Evolutionary conservation across 2,888 invertebrate species (phyloP), one percentile per base, ranked within the genome.

Genomic region (Eristalis pertinax): DNA sequence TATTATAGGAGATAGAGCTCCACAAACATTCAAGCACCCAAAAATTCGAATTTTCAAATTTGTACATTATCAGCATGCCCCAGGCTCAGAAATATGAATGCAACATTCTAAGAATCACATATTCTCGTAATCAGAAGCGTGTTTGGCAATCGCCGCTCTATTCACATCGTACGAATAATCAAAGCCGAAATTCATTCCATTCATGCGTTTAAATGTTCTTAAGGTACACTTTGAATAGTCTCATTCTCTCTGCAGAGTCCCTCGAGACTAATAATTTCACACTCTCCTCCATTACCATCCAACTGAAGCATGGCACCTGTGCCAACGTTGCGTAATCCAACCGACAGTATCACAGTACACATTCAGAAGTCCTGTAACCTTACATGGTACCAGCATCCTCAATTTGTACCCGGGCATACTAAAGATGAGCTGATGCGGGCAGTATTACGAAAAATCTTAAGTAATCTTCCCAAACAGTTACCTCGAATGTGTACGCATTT

Each of bases 341-440:
- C 63, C 62, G 63, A 70, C 65, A 75, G 62, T 63, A 43, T 65
- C 29, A 32, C 32, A 38, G 29, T n/a, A n/a, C 19, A 32, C 81
- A 81, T 85, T 82, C 82, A 78, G 82, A 74, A 82, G 77, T 74
- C 78, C 56, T 82, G 69, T 78, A 85, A 75, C 77, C 65, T 60
- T 11, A 68, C 76, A 58, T 78, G 60, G 19, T 78, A 15, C 24
- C 38, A 29, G 50, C 60, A 70, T 75, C 70, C 77, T 79, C 58
- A 86, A 86, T 83, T 82, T 86, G 82, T 86, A 62, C 43, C 38
- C 41, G 19, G n/a, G 70, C 60, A 62, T 78, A 74, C 73, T 70
- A 62, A 64, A 72, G 56, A 80, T 58, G 73, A 68, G 64, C 70
- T 62, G 50, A 29, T 38, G 56, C 58, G 76, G 67, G 60, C 73